Conservation (phyloP, 1,140 invertebrate species). For the Sminthurinus signatus region DNA sequence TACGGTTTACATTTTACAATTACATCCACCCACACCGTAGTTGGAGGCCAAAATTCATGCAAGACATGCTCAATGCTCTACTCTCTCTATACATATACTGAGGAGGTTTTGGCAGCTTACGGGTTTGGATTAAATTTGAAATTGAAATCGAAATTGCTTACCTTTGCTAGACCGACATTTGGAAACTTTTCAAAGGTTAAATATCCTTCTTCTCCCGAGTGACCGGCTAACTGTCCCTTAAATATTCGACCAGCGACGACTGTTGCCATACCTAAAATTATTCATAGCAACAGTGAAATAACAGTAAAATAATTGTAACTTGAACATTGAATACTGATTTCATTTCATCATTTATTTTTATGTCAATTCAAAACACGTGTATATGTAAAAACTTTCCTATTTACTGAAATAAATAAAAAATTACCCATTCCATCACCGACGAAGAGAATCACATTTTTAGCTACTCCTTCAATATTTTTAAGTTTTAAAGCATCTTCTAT, state of each 20-base stretch:
- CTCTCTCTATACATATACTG: neutral
- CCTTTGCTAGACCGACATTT: conserved; percentile 74
- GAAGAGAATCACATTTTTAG: conserved; percentile 86
- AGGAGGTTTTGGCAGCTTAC: too few relatives aligned
- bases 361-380: too few relatives aligned
- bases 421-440: conserved; percentile 51
- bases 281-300: too few relatives aligned
- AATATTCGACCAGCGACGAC: conserved; percentile 76
- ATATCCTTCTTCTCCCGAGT: conserved; percentile 57
- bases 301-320: too few relatives aligned
- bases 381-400: too few relatives aligned
- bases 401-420: too few relatives aligned
- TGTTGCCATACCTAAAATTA: conserved; percentile 86
- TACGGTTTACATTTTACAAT: too few relatives aligned
- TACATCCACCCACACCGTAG: too few relatives aligned
- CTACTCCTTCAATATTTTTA: conserved; percentile 53
- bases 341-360: too few relatives aligned
- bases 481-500: conserved; percentile 54
- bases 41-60: neutral
- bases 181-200: conserved; percentile 77
- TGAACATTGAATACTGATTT: too few relatives aligned
- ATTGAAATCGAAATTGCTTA: conserved; percentile 47
- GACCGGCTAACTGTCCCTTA: conserved; percentile 50
- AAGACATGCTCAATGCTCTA: neutral
- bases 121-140: too few relatives aligned